phyloP scores from a whole-genome alignment of 2,113 vertebrate genomes.

The Apodemus sylvaticus region DNA sequence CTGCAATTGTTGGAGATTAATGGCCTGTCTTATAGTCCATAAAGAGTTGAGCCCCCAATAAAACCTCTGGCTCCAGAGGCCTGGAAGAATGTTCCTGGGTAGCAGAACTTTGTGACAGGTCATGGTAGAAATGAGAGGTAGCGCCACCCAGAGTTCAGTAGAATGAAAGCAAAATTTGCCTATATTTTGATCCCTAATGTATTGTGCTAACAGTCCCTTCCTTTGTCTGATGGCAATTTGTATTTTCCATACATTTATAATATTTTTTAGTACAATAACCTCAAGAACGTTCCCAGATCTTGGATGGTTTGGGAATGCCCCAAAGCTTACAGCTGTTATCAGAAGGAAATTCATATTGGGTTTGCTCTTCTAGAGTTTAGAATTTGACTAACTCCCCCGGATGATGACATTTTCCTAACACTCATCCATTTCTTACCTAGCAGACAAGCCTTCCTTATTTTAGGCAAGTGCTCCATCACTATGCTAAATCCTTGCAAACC shows the following conservation, averaged over 20 bases:
- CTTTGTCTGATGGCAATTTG: not conserved
- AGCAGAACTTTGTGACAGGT: fast-evolving
- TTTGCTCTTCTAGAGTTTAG: not conserved
- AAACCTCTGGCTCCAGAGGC: not conserved
- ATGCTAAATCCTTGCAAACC: not conserved
- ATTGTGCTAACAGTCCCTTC: not conserved
- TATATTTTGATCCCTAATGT: not conserved
- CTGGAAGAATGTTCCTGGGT: not conserved
- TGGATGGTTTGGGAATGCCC: not conserved
- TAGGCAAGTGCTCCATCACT: not conserved
- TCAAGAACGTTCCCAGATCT: not conserved
- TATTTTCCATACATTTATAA: not conserved
- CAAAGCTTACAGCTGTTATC: not conserved
- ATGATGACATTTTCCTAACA: not conserved
- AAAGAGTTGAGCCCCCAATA: not conserved
- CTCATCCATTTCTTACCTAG: not conserved
- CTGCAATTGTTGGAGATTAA: not conserved
- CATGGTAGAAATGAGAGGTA: not conserved
- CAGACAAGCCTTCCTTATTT: not conserved
- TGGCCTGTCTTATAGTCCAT: not conserved
- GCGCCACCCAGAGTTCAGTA: not conserved
- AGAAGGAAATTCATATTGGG: not conserved
- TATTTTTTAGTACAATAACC: not conserved
- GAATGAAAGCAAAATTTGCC: not conserved
- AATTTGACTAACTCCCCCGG: not conserved